A percentile compares a stretch with the other conserved stretches of the same genome.
Conservation (phyloP, 2,888 invertebrate genomes). For the Drosophila kokeensis region DNA sequence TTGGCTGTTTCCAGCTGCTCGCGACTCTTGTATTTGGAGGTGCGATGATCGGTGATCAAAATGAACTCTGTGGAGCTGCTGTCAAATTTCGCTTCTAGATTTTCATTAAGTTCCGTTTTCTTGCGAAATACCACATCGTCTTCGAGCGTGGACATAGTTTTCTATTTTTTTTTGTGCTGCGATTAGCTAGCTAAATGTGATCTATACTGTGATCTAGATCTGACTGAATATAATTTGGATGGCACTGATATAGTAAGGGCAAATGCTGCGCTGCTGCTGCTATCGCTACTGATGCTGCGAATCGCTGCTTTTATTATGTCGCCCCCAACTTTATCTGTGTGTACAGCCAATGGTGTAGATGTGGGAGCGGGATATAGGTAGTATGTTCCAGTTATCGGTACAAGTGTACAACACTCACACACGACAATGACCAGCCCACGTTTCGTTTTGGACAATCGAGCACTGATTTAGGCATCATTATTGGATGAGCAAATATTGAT, state of each 20-base stretch:
- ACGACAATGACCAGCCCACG: slow-evolving; percentile 55
- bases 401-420: slow-evolving; percentile 48
- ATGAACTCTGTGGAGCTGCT: slow-evolving; percentile 82
- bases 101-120: slow-evolving; percentile 62
- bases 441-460: slow-evolving; percentile 39
- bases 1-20: slow-evolving; percentile 67
- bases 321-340: slow-evolving; percentile 46
- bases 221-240: slow-evolving; percentile 40
- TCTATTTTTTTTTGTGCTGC: neutral
- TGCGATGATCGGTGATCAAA: slow-evolving; percentile 81
- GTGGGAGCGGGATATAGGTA: slow-evolving; percentile 80
- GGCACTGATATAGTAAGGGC: slow-evolving; percentile 32
- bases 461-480: slow-evolving; percentile 29
- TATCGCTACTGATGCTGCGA: slow-evolving; percentile 46
- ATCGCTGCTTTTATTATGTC: slow-evolving; percentile 63
- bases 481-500: slow-evolving; percentile 50
- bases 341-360: slow-evolving; percentile 71
- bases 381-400: slow-evolving; percentile 69
- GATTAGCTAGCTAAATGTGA: slow-evolving; percentile 7
- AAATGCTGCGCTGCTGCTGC: slow-evolving; percentile 45
- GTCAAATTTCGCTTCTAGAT: slow-evolving; percentile 76
- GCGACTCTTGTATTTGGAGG: slow-evolving; percentile 74
- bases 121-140: slow-evolving; percentile 74
- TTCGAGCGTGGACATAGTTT: slow-evolving; percentile 77
- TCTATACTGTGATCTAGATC: slow-evolving; percentile 16